Evolutionary conservation across 37 sponge, comb jelly and placozoan genomes (phyloP), one percentile per base, ranked within the genome.

Genomic region (Hexactinellida sp.): DNA sequence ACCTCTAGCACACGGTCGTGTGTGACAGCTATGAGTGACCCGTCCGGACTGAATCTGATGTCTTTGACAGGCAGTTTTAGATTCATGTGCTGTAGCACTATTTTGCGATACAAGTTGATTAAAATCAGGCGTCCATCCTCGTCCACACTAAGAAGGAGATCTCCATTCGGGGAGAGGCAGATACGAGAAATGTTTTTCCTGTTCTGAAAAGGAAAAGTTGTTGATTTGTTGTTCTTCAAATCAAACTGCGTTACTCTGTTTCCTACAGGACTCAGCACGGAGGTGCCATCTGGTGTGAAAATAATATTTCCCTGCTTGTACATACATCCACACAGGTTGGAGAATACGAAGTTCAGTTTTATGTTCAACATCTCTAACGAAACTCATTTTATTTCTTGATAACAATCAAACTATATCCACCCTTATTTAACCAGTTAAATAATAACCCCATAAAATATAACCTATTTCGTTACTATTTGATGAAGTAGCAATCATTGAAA

Each of bases 201-300:
- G 55, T 92, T 99, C 84, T 99, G 94, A 83, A 94, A 99, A 24
- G 96, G 96, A 63, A 94, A 91, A 19, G 99, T 99, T 35, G 86
- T 84, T 0, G 96, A 89, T 76, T 92, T 94, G 82, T 94, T 95
- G 82, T 91, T 93, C 82, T 93, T 98, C 38, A 98, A 87, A 84
- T 98, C 99, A 84, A 98, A 98, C 54, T 89, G 90, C 0, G 99
- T 94, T 25, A 98, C 86, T 30, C 96, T 89, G 86, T 93, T 98
- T 3, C 99, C 99, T 34, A 98, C 99, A 9, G 99, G 99, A 86
- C 94, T 98, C 86, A 92, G 82, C 0, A 98, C 88, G 37, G 86
- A 85, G 84, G 91, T 89, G 24, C 92, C 93, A 87, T 93, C 93
- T 10, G 63, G 54, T 1, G 90, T 88, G 86, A 98, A 98, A 13